A percentile compares a stretch with the other conserved stretches of the same genome.
phyloP scores from a whole-genome alignment of 2,113 vertebrate species.

The Trogon surrucura region DNA sequence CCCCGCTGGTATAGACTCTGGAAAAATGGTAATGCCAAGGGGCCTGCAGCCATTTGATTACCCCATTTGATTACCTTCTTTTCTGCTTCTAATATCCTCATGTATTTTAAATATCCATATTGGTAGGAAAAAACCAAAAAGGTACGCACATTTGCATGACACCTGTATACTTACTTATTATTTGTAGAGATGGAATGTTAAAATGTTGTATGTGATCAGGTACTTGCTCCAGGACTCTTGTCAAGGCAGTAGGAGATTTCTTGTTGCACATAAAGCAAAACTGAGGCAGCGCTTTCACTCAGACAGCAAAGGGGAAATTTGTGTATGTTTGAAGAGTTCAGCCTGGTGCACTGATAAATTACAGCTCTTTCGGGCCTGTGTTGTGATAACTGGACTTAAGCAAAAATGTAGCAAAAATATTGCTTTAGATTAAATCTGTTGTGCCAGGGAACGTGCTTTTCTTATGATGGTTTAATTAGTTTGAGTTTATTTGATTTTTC shows the following conservation, averaged over 20 bases:
- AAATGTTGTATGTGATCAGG: not conserved
- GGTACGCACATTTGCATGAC: not conserved
- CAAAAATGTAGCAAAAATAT: not conserved
- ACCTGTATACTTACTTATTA: not conserved
- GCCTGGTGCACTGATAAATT: no score
- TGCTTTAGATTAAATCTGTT: not conserved
- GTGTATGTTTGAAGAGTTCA: not conserved
- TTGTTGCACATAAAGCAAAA: not conserved
- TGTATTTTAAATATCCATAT: not conserved
- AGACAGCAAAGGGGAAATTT: fast-evolving
- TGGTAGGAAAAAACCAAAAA: not conserved
- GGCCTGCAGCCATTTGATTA: not conserved
- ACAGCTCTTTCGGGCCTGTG: not conserved
- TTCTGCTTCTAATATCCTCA: not conserved
- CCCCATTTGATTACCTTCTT: not conserved
- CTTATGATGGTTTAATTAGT: not conserved
- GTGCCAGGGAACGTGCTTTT: not conserved
- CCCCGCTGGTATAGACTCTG: not conserved
- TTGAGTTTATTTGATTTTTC: not conserved
- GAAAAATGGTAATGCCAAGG: not conserved
- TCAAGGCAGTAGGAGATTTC: not conserved
- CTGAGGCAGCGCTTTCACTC: not conserved
- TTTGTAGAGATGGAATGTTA: not conserved
- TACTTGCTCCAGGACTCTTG: not conserved
- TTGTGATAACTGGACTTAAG: not conserved